A percentile compares a stretch with the other conserved stretches of the same genome.
These are phyloP conservation scores for Alcedo atthis DNA, from an alignment of 2,797 vertebrate genomes.

Conservation along the genomic window DNA sequence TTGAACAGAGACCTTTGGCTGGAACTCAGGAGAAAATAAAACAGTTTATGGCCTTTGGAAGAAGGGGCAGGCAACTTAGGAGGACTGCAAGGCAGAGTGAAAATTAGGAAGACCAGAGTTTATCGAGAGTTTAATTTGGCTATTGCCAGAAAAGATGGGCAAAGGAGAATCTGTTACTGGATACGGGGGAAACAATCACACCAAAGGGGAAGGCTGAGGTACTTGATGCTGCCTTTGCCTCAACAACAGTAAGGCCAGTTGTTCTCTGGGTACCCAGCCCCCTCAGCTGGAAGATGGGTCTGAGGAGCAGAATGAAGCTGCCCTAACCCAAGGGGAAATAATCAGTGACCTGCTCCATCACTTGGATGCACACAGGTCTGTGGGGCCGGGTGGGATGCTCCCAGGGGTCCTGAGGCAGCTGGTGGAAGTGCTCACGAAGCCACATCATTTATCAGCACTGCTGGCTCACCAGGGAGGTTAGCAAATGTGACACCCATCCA, in stretches of 20 bases:
- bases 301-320: no score
- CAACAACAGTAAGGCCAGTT: no score
- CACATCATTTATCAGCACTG: accelerated
- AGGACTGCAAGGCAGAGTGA: background rate
- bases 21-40: background rate
- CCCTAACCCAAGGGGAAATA: no score
- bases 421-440: background rate
- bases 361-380: background rate
- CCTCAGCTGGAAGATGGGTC: no score
- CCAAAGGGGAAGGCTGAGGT: background rate
- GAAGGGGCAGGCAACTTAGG: background rate
- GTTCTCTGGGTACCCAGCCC: no score
- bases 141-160: background rate
- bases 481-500: background rate
- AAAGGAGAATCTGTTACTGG: background rate
- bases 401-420: background rate
- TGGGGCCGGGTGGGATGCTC: no score
- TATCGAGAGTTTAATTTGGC: background rate
- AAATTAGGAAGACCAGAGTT: background rate
- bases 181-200: background rate
- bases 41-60: no score
- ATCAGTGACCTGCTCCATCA: no score
- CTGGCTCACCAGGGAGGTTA: background rate
- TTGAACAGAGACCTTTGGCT: background rate
- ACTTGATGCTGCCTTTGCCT: background rate